Evolutionary conservation across 1,140 invertebrate genomes (phyloP).

Genomic region (Propsilocerus akamusi): DNA sequence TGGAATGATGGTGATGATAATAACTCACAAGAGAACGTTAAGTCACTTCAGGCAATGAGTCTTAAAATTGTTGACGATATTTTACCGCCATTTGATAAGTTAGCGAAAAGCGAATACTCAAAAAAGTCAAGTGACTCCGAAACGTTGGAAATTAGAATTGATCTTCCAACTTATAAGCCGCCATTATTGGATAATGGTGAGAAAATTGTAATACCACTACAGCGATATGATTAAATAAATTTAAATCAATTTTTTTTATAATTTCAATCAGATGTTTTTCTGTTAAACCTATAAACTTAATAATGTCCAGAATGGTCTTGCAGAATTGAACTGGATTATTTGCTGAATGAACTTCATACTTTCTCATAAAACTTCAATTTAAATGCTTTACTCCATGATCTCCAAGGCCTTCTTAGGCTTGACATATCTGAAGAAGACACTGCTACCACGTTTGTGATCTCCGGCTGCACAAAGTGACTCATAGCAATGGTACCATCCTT

Average conservation of each 20-base stretch:
- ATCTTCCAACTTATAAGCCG: slow-evolving; percentile 20
- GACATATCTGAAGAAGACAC: slow-evolving; percentile 36
- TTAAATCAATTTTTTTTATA: too few species aligned
- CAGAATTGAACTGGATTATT: too few species aligned
- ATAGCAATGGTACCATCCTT: slow-evolving; percentile 62
- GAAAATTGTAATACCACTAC: too few species aligned
- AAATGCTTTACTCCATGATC: too few species aligned
- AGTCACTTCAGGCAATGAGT: not conserved
- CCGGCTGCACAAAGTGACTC: slow-evolving; percentile 45
- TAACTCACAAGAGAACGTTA: not conserved
- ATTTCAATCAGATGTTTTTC: too few species aligned
- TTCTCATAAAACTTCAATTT: too few species aligned
- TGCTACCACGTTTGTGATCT: slow-evolving; percentile 68
- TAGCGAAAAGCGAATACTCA: not conserved
- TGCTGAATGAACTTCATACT: too few species aligned
- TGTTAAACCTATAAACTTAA: too few species aligned
- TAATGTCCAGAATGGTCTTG: too few species aligned
- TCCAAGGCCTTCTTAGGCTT: too few species aligned
- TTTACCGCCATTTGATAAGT: not conserved
- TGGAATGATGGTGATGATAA: not conserved
- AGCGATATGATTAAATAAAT: too few species aligned
- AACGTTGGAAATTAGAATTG: slow-evolving; percentile 19
- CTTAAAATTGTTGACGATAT: not conserved
- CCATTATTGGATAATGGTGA: too few species aligned
- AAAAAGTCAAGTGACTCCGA: slow-evolving; percentile 14